Evolutionary conservation across 1,140 invertebrate genomes (phyloP), one percentile per base, ranked within the genome.

Genomic region (Reticulitermes speratus): DNA sequence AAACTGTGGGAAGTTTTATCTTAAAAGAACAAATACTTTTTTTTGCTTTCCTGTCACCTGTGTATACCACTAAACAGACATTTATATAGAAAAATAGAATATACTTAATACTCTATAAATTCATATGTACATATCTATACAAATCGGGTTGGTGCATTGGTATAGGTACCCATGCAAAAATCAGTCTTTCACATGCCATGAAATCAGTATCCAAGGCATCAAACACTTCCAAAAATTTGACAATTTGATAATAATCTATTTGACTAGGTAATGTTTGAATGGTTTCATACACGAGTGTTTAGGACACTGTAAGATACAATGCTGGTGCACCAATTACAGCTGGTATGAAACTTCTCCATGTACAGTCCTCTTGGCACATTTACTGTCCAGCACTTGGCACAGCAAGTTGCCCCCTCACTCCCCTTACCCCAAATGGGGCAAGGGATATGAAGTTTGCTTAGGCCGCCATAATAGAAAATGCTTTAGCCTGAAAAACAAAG

Each of bases 81-180:
- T 30, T 75, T 83, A 84, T 30, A 84, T 84, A 84, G 48, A 84
- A 84, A 84, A 84, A 84, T 84, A 84, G 83, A 52, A 52, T 52
- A 84, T 52, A 52, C n/a, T 32, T 84, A 59, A 84, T 52, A 7
- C n/a, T 75, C 25, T 75, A 75, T 75, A n/a, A 8, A 75, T 30
- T 30, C 3, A 2, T 84, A 84, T 84, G 45, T 84, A 52, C 83
- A 84, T 59, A 52, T 55, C 52, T 84, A 48, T 32, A 84, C 83
- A 84, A 52, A 52, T 59, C 25, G 44, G 65, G 65, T 75, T 75
- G n/a, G 65, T 75, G 65, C 65, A 75, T 75, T 30, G 65, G n/a
- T 75, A n/a, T 75, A 75, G 65, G 65, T 25, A 75, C 65, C 65
- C 65, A 25, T 11, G n/a, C 65, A 75, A 75, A 75, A 75, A 30